phyloP scores from a whole-genome alignment of 1,140 invertebrate species.

The Leptestheria dahalacensis region DNA sequence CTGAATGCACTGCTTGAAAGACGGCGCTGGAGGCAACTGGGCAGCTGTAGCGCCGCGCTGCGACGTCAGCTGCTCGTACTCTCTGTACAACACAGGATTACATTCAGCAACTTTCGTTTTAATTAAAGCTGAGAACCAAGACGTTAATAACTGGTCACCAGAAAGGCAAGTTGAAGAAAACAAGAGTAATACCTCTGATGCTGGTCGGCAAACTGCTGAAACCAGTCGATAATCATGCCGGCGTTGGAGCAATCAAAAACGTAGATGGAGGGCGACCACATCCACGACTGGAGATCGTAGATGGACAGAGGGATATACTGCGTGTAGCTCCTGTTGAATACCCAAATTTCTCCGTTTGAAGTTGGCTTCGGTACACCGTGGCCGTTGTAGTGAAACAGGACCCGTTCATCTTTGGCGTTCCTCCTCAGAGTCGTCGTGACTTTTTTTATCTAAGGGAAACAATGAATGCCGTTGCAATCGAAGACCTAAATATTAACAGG shows the following conservation, averaged over 20 bases:
- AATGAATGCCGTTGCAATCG: background rate
- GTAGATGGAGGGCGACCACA: conserved; percentile 96
- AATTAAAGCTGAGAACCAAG: too few species aligned
- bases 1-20: conserved; percentile 83
- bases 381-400: conserved; percentile 98
- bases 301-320: conserved; percentile 98
- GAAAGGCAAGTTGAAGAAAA: background rate
- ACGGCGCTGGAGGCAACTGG: conserved; percentile 20
- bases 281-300: conserved; percentile 97
- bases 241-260: conserved; percentile 99
- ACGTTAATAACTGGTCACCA: too few species aligned
- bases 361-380: conserved; percentile 98
- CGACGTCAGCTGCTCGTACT: conserved; percentile 21
- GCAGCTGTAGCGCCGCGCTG: conserved; percentile 18
- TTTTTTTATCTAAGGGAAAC: conserved; percentile 46
- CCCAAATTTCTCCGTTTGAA: conserved; percentile 50
- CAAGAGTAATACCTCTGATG: conserved; percentile 63
- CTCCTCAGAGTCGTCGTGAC: conserved; percentile 84
- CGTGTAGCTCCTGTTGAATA: conserved; percentile 63
- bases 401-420: conserved; percentile 96
- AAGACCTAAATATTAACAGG: too few species aligned
- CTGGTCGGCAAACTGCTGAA: conserved; percentile 79
- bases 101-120: background rate
- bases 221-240: conserved; percentile 85
- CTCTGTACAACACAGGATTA: background rate